phyloP scores from a whole-genome alignment of 2,113 vertebrate genomes.

The Porphyrio hochstetteri region DNA sequence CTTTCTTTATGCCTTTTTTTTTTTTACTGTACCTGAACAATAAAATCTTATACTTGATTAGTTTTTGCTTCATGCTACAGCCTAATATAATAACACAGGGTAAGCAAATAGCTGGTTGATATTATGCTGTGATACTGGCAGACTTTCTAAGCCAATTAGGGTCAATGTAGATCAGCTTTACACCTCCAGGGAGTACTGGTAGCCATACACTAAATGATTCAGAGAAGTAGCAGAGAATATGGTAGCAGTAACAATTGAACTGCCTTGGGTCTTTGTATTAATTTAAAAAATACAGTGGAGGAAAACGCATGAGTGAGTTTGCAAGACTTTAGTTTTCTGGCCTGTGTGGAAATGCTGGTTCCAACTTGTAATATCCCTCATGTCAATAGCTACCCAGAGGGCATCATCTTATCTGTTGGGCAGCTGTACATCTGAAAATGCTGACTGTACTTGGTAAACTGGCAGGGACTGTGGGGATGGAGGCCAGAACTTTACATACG shows the following conservation, averaged over 20 bases:
- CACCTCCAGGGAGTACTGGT: background rate
- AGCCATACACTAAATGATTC: background rate
- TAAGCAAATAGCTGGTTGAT: conserved; percentile 19
- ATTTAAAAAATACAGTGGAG: background rate
- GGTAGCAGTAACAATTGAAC: background rate
- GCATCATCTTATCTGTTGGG: background rate
- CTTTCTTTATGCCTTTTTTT: background rate
- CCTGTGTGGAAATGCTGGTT: background rate
- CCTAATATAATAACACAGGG: background rate
- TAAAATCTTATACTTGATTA: background rate
- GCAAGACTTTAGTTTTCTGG: background rate
- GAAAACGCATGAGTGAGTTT: background rate
- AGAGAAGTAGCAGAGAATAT: background rate
- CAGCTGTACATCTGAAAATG: background rate
- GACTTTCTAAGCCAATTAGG: conserved; percentile 16
- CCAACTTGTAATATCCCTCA: background rate
- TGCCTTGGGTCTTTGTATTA: background rate
- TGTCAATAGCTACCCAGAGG: background rate
- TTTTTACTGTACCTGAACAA: background rate
- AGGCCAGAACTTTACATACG: background rate
- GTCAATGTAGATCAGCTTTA: conserved; percentile 11
- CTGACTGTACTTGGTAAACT: background rate
- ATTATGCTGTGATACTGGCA: background rate
- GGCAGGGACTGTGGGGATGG: background rate
- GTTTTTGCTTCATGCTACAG: background rate